Percentiles rank a stretch among this genome's conserved stretches.
phyloP scores from a whole-genome alignment of 2,888 invertebrate genomes.

The Cepaea hortensis region DNA sequence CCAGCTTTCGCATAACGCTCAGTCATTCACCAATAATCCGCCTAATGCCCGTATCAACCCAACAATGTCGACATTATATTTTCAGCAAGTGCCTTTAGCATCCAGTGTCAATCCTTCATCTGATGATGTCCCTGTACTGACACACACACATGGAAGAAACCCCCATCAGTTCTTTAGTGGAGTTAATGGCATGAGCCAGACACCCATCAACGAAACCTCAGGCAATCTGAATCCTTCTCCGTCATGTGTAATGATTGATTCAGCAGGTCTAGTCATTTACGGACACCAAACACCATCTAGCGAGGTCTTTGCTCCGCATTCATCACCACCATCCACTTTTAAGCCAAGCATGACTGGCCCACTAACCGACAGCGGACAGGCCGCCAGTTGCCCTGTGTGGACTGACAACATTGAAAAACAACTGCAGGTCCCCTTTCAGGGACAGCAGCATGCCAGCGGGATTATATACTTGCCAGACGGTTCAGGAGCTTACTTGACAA shows the following conservation, averaged over 20 bases:
- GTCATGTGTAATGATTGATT: conserved; percentile 21
- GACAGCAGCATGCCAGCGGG: neutral
- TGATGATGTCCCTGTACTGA: neutral
- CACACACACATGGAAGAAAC: neutral
- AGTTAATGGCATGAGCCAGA: too few relatives aligned
- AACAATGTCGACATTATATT: neutral
- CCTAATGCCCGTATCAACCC: conserved; percentile 16
- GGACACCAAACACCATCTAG: conserved; percentile 26
- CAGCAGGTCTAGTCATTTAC: conserved; percentile 41
- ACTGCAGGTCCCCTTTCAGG: neutral
- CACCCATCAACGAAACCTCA: neutral
- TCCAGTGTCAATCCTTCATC: neutral
- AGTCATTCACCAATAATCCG: neutral
- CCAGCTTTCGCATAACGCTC: neutral
- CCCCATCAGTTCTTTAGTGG: neutral
- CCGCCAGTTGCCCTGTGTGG: neutral
- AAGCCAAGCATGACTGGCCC: neutral
- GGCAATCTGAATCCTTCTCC: neutral
- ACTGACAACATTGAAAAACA: neutral
- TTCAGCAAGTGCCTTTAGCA: conserved; percentile 21
- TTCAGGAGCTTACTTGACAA: conserved; percentile 25
- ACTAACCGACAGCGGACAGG: neutral
- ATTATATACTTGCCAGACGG: conserved; percentile 15
- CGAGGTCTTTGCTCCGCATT: neutral
- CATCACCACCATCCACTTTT: conserved; percentile 1